Evolutionary conservation across 2,888 invertebrate genomes (phyloP), one percentile per base, ranked within the genome.

Genomic region (Synanthedon myopaeformis): DNA sequence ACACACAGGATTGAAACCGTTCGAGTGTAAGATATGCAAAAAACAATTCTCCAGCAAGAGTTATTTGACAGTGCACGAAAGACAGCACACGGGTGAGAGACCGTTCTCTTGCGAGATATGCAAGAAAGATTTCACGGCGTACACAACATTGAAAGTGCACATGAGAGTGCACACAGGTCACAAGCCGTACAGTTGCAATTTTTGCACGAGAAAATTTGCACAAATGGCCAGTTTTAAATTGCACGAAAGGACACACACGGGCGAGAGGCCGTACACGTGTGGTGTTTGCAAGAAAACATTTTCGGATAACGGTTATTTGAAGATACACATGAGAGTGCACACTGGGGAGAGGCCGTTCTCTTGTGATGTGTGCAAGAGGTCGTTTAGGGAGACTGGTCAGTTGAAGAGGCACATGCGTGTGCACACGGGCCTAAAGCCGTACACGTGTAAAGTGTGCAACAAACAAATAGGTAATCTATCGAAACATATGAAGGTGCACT

Each of bases 11-110:
- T 56, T 79, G 0, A 85, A 85, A 51, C 76, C 82, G 0, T 77
- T 80, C 35, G 59, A 69, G 0, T 84, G 86, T 56, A 70, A 67
- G 55, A 68, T 79, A 0, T 86, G 86, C 49, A 70, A 76, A 0
- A 86, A 86, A 56, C 74, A 78, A 11, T 86, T 86, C 55, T 81
- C 86, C 0, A 83, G 81, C 45, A 83, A 82, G 59, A 86, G 84
- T 55, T 86, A 86, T 49, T 61, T 86, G 4, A 63, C 75, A 0
- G 80, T 85, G 13, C 86, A 86, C n/a, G 72, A 82, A 50, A 50
- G 86, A 2, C 76, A 76, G 17, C 86, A 86, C 42, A 83, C 84
- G 0, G 86, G 86, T 0, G 79, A 78, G 14, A 68, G 72, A 12
- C 85, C 85, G 0, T 83, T 74, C 19, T 71, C 74, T 0, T 86